Evolutionary conservation across 2,888 invertebrate species (phyloP), one percentile per base, ranked within the genome.

Genomic region (Erebia aethiops): DNA sequence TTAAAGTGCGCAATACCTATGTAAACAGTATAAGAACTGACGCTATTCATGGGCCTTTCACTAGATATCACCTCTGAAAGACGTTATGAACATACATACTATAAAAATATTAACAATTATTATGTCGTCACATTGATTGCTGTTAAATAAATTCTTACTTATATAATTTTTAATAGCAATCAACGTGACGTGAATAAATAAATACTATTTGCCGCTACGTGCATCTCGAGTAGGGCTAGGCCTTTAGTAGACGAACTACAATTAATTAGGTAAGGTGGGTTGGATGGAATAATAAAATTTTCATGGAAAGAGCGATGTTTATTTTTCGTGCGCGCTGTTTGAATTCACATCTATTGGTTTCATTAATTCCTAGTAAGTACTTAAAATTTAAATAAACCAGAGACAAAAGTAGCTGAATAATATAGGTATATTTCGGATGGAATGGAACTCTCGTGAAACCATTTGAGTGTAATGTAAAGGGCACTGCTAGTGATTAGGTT

Each of bases 301-400:
- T 21, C 46, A 21, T 16, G 3, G 60, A 43, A 60, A 46, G 13
- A 18, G 46, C 46, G 49, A 21, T 21, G 61, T 62, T 62, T 49
- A 62, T 49, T 49, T 61, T 62, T 21, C 43, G 49, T 49, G 21
- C 61, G 49, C 14, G 2, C 10, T 62, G 61, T 62, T 49, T 49
- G 61, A 21, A 49, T 62, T 62, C 43, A 13, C 46, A 49, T 46
- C 46, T 2, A 62, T 62, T 21, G 61, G 11, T 21, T 14, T 46
- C 46, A 21, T 21, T 43, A 62, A 18, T 62, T 18, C 13, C 21
- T 13, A 62, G 56, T 14, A 16, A n/a, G n/a, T n/a, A n/a, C n/a
- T n/a, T n/a, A n/a, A n/a, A n/a, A n/a, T 14, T 18, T 46, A 21
- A 62, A 62, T 49, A 62, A 56, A 46, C 11, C 18, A 11, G 18